phyloP scores from a whole-genome alignment of 2,797 vertebrate genomes.

The Crenuchus spilurus region DNA sequence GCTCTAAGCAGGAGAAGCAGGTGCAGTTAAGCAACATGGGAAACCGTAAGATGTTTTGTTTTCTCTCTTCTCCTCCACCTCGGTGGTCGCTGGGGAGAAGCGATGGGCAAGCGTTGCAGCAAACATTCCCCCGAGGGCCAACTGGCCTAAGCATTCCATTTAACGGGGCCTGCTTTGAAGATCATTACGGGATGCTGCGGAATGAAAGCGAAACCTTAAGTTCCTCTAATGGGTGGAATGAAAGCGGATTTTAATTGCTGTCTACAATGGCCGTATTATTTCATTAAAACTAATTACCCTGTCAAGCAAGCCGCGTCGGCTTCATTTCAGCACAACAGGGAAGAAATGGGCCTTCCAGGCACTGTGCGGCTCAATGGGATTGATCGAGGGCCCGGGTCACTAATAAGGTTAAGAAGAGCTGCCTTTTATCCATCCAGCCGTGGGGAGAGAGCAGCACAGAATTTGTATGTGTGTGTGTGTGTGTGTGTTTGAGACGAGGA shows the following conservation, averaged over 20 bases:
- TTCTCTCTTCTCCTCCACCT: slow-evolving; percentile 31
- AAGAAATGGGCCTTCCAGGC: slow-evolving; percentile 66
- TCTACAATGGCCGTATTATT: slow-evolving; percentile 72
- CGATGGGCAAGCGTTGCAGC: background rate
- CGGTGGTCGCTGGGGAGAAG: slow-evolving; percentile 33
- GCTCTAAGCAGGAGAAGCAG: slow-evolving; percentile 20
- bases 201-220: slow-evolving; percentile 64
- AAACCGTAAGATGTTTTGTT: slow-evolving; percentile 37
- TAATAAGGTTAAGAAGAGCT: slow-evolving; percentile 58
- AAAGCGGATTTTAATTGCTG: slow-evolving; percentile 74
- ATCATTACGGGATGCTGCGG: slow-evolving; percentile 64
- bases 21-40: slow-evolving; percentile 31
- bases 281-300: slow-evolving; percentile 77
- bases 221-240: slow-evolving; percentile 69
- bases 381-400: slow-evolving; percentile 65
- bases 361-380: slow-evolving; percentile 63
- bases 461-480: slow-evolving; percentile 25
- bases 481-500: slow-evolving; percentile 20
- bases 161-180: slow-evolving; percentile 60
- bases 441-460: slow-evolving; percentile 41
- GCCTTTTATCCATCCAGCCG: slow-evolving; percentile 58
- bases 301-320: slow-evolving; percentile 64
- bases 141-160: slow-evolving; percentile 56
- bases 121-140: slow-evolving; percentile 39
- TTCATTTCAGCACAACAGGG: slow-evolving; percentile 65